Percentiles rank a stretch among this genome's conserved stretches.
Conservation (phyloP, 30 jellyfish, hydroid and myxozoan genomes). For the Euphysa ruthae region DNA sequence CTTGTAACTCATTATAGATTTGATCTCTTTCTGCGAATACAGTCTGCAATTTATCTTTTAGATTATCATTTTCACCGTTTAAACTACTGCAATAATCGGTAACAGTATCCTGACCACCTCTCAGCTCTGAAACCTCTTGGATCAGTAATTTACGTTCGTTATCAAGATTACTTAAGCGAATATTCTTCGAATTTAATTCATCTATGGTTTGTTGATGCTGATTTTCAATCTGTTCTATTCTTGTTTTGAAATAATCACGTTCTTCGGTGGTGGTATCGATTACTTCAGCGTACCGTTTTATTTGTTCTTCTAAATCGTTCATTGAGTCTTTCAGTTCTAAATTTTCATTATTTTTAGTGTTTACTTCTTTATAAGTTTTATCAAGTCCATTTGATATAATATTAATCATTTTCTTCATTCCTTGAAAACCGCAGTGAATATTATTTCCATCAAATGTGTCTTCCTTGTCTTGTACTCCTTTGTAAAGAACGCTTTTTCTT, state of each 20-base stretch:
- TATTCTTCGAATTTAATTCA: conserved; percentile 56
- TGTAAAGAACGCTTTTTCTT: background rate
- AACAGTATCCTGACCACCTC: conserved; percentile 68
- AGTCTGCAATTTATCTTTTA: conserved; percentile 34
- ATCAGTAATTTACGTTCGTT: conserved; percentile 59
- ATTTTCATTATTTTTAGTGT: conserved; percentile 50
- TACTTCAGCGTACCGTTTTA: conserved; percentile 10
- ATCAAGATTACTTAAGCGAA: conserved; percentile 45
- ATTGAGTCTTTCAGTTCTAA: conserved; percentile 55
- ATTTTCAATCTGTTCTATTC: conserved; percentile 58
- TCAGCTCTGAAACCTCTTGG: conserved; percentile 49
- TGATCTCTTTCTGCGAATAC: conserved; percentile 59
- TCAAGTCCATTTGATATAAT: conserved; percentile 45
- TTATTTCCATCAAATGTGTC: background rate
- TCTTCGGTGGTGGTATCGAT: conserved; percentile 48
- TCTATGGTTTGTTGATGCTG: conserved; percentile 47
- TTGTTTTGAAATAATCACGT: conserved; percentile 41
- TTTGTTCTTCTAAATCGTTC: conserved; percentile 45
- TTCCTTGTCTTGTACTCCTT: background rate
- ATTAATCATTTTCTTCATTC: background rate
- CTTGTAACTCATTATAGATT: conserved; percentile 49
- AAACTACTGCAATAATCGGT: conserved; percentile 55
- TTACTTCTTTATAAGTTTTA: conserved; percentile 39
- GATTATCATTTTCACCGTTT: conserved; percentile 61
- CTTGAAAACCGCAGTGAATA: background rate